Conservation (phyloP, 1,140 invertebrate species). For the Papilio machaon region DNA sequence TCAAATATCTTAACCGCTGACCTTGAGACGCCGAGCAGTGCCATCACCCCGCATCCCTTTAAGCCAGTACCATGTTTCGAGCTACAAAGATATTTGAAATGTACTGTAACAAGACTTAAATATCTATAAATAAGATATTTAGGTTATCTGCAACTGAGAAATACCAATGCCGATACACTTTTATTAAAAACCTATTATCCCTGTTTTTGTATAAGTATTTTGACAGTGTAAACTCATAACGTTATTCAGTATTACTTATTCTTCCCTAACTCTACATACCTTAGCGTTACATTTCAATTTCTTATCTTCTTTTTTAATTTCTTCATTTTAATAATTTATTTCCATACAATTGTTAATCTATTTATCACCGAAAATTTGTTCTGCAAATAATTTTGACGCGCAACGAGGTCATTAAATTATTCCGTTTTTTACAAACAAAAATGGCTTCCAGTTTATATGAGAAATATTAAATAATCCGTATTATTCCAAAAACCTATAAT, state of each 20-base stretch:
- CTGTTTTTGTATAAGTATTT: too few species aligned
- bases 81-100: too few species aligned
- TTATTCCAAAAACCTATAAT: conserved; percentile 23
- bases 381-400: conserved; percentile 1
- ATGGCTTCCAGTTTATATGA: conserved; percentile 9
- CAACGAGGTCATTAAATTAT: not conserved
- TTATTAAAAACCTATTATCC: too few species aligned
- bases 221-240: not conserved
- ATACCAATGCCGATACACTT: not conserved
- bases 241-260: not conserved
- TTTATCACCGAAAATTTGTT: not conserved
- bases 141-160: not conserved
- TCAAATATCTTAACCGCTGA: too few species aligned
- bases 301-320: not conserved
- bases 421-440: not conserved
- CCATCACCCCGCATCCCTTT: too few species aligned
- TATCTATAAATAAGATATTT: not conserved
- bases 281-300: not conserved
- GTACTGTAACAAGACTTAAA: too few species aligned
- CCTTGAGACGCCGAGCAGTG: too few species aligned
- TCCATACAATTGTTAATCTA: not conserved
- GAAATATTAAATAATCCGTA: not conserved
- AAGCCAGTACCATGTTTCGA: too few species aligned
- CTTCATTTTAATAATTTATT: not conserved
- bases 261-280: not conserved